Percentiles rank a stretch among this genome's conserved stretches.
phyloP scores from a whole-genome alignment of 2,888 invertebrate species.

The Apamea crenata region DNA sequence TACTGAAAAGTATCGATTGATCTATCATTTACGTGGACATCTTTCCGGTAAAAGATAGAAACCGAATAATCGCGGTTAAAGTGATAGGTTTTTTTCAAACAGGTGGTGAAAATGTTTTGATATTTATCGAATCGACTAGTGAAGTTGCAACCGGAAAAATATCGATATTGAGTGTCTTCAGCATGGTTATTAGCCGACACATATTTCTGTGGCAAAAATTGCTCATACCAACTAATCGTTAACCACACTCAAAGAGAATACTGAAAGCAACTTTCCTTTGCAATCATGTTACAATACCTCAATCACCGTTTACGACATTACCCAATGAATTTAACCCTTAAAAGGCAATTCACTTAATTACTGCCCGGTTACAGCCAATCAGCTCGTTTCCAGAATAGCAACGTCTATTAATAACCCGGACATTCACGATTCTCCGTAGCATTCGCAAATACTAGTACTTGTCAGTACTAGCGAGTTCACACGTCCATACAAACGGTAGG shows the following conservation, averaged over 20 bases:
- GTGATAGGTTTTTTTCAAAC: neutral
- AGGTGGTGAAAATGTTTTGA: neutral
- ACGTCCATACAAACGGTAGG: slow-evolving; percentile 65
- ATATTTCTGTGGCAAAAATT: neutral
- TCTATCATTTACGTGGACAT: neutral
- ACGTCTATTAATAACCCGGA: slow-evolving; percentile 49
- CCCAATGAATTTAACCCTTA: slow-evolving; percentile 29
- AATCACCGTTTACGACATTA: slow-evolving; percentile 15
- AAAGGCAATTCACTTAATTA: slow-evolving; percentile 35
- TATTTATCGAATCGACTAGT: neutral
- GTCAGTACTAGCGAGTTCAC: slow-evolving; percentile 53
- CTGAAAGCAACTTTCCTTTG: slow-evolving; percentile 2
- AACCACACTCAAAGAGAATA: neutral
- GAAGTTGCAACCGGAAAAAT: neutral
- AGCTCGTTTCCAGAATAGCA: slow-evolving; percentile 1
- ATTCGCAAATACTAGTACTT: slow-evolving; percentile 50
- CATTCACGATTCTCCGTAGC: slow-evolving; percentile 49
- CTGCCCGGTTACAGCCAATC: slow-evolving; percentile 8
- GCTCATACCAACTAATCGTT: neutral
- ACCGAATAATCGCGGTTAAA: neutral
- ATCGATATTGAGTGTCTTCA: neutral
- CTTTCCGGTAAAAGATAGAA: neutral
- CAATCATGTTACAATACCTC: slow-evolving; percentile 17
- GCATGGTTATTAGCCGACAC: too few species aligned
- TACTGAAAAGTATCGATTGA: neutral